Evolutionary conservation across 1,140 invertebrate species (phyloP), one percentile per base, ranked within the genome.

Genomic region (Polypedilum pembai): DNA sequence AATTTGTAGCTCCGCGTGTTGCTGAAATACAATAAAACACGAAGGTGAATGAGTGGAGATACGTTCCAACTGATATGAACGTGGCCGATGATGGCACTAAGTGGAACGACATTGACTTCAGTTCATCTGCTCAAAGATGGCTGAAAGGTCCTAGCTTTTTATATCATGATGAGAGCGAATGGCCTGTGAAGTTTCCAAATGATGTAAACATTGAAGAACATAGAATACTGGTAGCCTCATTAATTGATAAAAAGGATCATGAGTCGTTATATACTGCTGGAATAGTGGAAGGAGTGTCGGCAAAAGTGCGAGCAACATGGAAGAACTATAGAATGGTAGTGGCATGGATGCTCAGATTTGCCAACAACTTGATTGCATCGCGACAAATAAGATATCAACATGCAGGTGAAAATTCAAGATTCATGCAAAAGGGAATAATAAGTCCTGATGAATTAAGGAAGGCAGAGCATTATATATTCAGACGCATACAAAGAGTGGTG

Each of bases 1-100:
- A 73, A 56, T 82, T 79, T 77, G 78, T 82, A 1, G 75, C 76
- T 1, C 81, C 81, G 75, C 56, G 78, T 40, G 77, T 80, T 2
- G 40, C 76, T 0, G 74, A 75, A 65, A 80, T 82, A 40, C 76
- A 79, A 63, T 75, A 78, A 20, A 33, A 76, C 7, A 76, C 78
- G 0, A 7, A 74, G 7, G 15, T 41, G 5, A 65, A 74, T 17
- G 72, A 78, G 21, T 81, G 80, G 80, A 10, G 75, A n/a, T 76
- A 82, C 33, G 77, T 81, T 10, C 63, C 76, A 0, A 76, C 79
- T n/a, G 56, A 65, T 33, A 63, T 77, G 40, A 82, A 82, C 20
- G 79, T 81, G 1, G 80, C 79, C 0, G 80, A 81, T 74, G 40
- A 78, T 73, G 74, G 12, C 8, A 74, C 66, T 1, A 56, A 56